Conservation (phyloP, 2,113 vertebrate genomes). For the Regulus satrapa region DNA sequence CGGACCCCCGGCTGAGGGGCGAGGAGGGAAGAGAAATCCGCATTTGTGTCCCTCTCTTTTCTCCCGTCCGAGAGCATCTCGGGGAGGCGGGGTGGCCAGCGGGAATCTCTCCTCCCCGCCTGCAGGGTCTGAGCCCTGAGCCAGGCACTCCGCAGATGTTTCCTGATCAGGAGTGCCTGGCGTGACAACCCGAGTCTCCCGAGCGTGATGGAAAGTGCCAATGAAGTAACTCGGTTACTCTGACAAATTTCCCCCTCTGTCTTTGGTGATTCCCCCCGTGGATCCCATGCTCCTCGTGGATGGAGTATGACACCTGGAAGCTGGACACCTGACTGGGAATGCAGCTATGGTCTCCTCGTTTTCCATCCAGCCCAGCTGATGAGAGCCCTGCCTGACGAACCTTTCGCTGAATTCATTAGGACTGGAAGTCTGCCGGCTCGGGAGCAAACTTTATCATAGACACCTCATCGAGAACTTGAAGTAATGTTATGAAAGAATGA, state of each 20-base stretch:
- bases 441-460: slow-evolving; percentile 51
- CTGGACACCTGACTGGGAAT: neutral
- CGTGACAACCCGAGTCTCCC: neutral
- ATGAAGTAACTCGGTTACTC: neutral
- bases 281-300: neutral
- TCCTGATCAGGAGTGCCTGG: neutral
- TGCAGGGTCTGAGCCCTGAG: neutral
- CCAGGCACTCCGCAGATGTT: neutral
- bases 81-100: neutral
- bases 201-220: neutral
- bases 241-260: neutral
- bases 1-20: too few species aligned
- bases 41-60: neutral
- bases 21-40: neutral
- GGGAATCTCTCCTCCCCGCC: neutral
- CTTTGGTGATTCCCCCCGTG: neutral
- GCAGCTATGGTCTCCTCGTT: neutral
- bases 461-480: slow-evolving; percentile 60
- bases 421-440: neutral
- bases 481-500: slow-evolving; percentile 78
- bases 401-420: neutral
- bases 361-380: neutral
- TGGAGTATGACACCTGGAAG: neutral
- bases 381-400: neutral
- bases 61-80: neutral